Percentiles rank a stretch among this genome's conserved stretches.
These are phyloP conservation scores for Drosophila neotestacea DNA, from an alignment of 2,888 invertebrate species.

Conservation along the genomic window DNA sequence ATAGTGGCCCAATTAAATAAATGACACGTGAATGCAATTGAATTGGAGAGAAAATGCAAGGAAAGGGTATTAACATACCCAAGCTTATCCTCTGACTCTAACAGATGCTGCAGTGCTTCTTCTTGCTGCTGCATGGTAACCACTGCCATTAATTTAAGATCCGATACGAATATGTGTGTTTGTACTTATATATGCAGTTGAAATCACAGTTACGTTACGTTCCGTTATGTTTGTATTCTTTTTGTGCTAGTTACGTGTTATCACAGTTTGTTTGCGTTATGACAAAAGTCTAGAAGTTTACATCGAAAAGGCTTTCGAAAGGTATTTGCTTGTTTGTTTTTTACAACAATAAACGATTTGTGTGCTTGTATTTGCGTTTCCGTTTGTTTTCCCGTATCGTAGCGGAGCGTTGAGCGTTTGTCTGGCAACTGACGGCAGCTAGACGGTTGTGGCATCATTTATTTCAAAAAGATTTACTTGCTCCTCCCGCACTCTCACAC, in stretches of 20 bases:
- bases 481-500: conserved; percentile 31
- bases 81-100: conserved; percentile 36
- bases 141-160: conserved; percentile 21
- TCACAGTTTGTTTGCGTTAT: conserved; percentile 70
- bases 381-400: conserved; percentile 38
- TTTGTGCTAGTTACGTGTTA: conserved; percentile 45
- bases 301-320: conserved; percentile 62
- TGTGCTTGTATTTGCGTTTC: conserved; percentile 28
- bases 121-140: conserved; percentile 31
- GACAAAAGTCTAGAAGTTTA: conserved; percentile 57
- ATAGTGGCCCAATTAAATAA: conserved; percentile 36
- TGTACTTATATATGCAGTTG: conserved; percentile 9
- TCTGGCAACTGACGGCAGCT: conserved; percentile 67
- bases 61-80: conserved; percentile 40
- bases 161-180: conserved; percentile 21
- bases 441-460: conserved; percentile 66
- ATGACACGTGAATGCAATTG: conserved; percentile 51
- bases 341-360: conserved; percentile 38
- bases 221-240: conserved; percentile 17
- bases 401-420: conserved; percentile 69
- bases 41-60: background rate
- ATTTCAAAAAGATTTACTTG: conserved; percentile 60
- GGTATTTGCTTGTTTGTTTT: conserved; percentile 36
- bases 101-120: conserved; percentile 26
- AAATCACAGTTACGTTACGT: conserved; percentile 56